Evolutionary conservation across 2,797 vertebrate genomes (phyloP).

Genomic region (Parotocinclus haroldoi): DNA sequence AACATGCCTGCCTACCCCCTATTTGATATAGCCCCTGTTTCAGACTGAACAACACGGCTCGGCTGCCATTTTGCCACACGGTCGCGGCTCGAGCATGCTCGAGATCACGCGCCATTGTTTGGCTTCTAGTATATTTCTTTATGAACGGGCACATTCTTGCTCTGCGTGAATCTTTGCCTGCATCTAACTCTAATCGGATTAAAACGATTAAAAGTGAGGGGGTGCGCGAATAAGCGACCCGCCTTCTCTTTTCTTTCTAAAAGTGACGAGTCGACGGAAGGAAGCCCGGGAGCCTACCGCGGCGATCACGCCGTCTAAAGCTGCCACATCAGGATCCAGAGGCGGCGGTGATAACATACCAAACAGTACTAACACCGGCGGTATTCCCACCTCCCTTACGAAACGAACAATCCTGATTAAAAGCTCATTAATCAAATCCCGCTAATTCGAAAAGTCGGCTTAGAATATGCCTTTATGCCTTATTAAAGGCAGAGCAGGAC

Average conservation of each 20-base stretch:
- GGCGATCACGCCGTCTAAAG: background rate
- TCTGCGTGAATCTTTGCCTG: background rate
- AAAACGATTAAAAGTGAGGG: background rate
- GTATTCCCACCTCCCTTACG: background rate
- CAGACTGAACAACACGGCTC: conserved; percentile 22
- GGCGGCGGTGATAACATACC: background rate
- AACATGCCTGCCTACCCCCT: background rate
- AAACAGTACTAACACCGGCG: background rate
- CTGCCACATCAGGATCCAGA: background rate
- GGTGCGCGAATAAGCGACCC: conserved; percentile 7
- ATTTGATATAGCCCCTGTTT: conserved; percentile 8
- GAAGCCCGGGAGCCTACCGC: conserved; percentile 13
- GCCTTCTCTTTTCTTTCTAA: conserved; percentile 11
- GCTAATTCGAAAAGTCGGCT: background rate
- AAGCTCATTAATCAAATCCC: background rate
- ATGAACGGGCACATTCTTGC: background rate
- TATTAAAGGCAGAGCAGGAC: background rate
- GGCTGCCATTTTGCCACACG: conserved; percentile 52
- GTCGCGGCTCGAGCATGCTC: conserved; percentile 29
- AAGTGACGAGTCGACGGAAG: conserved; percentile 4
- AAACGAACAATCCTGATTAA: background rate
- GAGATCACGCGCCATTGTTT: conserved; percentile 29
- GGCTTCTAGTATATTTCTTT: background rate
- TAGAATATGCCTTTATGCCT: background rate
- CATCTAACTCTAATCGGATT: background rate